Base-by-base conservation (phyloP, 2,797 vertebrate species). In the Scolopax bukidnonensis region DNA sequence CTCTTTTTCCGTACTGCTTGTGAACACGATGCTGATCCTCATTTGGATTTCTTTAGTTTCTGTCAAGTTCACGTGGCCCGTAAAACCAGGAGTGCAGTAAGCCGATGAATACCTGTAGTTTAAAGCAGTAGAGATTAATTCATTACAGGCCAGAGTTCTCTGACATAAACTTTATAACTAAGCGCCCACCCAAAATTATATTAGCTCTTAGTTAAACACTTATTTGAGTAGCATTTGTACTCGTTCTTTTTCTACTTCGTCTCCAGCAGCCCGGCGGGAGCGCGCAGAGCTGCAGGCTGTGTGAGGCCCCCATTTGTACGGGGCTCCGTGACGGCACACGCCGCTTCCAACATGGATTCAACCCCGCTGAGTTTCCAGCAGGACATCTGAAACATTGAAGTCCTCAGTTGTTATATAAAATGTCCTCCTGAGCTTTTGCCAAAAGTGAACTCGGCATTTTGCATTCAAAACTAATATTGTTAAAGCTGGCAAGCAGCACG, bases 341-440 rank as follows among this genome's bases (percentile, higher is more conserved):
- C 13, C 2, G 2, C 57, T 77, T 85, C 15, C 40, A 56, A 60
- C 15, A 8, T 3, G 18, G 17, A 2, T 28, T 84, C 38, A 43
- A 23, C 20, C 3, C 38, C 48, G 3, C 25, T 56, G 53, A 71
- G 30, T 18, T 91, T 56, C 43, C 57, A 67, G 32, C 15, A 82
- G 78, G 87, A 93, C 59, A 86, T 94, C 84, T 95, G 92, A 91
- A 95, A 95, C 32, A 83, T 69, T 9, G 51, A 96, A 90, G 68
- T 68, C 59, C 56, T 93, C 71, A 50, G 8, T 24, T 90, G 80
- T 88, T 76, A 71, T 36, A 75, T 89, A 90, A 84, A 96, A 91
- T 85, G 60, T 80, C 82, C 84, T 92, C 97, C 91, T 92, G 41
- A 94, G 57, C 9, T 38, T 75, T 94, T 95, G 64, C 83, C 81